Conservation (phyloP, 2,888 invertebrate species). For the Rhimphoctona megacephalus region DNA sequence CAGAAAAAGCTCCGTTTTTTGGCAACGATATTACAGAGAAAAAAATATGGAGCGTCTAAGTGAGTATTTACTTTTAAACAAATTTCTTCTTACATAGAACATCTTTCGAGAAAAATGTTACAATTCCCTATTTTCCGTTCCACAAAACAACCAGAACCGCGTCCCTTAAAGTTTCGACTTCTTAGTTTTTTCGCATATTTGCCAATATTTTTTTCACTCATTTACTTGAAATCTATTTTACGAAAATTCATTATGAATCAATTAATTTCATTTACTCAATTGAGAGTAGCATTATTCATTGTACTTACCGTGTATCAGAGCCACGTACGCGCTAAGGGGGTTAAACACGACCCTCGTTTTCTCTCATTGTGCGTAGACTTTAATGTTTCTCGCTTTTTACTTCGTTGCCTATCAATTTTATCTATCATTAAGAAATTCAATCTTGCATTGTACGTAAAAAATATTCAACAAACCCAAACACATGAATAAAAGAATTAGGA, state of each 20-base stretch:
- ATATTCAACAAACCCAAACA: too few relatives aligned
- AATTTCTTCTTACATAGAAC: not conserved
- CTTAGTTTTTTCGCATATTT: not conserved
- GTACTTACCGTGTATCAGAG: not conserved
- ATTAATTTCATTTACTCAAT: not conserved
- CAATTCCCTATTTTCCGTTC: not conserved
- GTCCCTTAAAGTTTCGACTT: not conserved
- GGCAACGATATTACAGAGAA: not conserved
- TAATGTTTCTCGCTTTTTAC: not conserved
- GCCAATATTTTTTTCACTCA: not conserved
- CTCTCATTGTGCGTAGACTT: not conserved
- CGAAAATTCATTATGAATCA: not conserved
- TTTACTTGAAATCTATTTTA: not conserved
- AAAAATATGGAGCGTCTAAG: not conserved
- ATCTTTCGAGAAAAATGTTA: not conserved
- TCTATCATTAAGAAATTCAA: too few relatives aligned
- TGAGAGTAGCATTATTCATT: not conserved
- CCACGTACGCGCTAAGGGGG: not conserved
- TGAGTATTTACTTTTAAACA: not conserved
- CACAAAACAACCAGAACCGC: not conserved
- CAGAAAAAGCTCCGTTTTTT: slow-evolving; percentile 69
- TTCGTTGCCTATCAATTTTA: too few relatives aligned
- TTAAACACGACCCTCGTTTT: not conserved
- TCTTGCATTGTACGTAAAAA: too few relatives aligned
- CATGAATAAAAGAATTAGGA: too few relatives aligned